These are phyloP conservation scores for Rafetus swinhoei DNA, from an alignment of 2,113 vertebrate genomes.

Conservation along the genomic window DNA sequence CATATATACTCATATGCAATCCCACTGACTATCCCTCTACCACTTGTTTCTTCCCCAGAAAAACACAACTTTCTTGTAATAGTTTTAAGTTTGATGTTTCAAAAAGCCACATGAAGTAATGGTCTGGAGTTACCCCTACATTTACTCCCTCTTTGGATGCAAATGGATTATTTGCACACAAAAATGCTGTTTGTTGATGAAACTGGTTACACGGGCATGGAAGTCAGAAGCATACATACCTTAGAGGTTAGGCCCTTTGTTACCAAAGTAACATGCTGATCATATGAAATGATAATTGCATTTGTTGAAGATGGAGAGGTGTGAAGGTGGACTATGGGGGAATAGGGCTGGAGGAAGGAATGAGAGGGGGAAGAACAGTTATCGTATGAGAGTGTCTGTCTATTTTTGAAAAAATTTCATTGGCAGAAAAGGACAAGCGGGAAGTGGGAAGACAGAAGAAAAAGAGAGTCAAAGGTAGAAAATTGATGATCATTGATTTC, in stretches of 20 bases:
- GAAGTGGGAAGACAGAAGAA: background rate
- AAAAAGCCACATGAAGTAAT: conserved; percentile 38
- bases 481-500: background rate
- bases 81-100: conserved; percentile 61
- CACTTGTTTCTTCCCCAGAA: accelerated
- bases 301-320: background rate
- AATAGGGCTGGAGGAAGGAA: background rate
- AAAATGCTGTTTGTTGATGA: background rate
- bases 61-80: conserved; percentile 11
- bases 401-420: background rate
- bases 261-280: conserved; percentile 41
- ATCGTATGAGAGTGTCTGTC: background rate
- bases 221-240: conserved; percentile 52
- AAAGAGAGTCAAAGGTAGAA: background rate
- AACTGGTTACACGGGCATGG: conserved; percentile 41
- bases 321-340: background rate
- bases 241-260: conserved; percentile 40
- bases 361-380: background rate
- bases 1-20: background rate
- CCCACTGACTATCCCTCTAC: background rate
- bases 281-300: conserved; percentile 49
- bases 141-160: conserved; percentile 19
- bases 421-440: background rate
- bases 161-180: conserved; percentile 8
- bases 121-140: conserved; percentile 24